phyloP scores from a whole-genome alignment of 2,797 vertebrate species.

The Sebastolobus alascanus region DNA sequence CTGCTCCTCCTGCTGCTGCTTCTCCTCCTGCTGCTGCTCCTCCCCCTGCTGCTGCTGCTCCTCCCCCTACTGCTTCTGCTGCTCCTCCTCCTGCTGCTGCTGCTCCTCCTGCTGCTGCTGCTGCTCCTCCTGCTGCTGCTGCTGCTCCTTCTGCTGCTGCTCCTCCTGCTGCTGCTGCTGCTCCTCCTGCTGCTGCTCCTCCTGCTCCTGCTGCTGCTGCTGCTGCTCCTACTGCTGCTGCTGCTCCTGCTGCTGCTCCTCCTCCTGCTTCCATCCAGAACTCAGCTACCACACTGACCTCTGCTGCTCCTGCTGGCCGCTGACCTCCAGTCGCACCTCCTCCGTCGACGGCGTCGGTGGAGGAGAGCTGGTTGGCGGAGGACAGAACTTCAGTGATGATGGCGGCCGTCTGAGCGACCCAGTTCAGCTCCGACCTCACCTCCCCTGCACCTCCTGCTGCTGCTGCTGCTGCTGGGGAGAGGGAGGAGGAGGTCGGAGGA shows the following conservation, averaged over 20 bases:
- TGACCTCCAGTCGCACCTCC: conserved; percentile 17
- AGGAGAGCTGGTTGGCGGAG: conserved; percentile 63
- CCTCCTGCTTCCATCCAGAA: background rate
- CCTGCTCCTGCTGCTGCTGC: conserved; percentile 22
- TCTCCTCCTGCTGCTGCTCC: conserved; percentile 26
- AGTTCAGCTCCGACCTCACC: conserved; percentile 85
- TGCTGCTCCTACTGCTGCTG: conserved; percentile 37
- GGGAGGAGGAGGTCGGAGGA: conserved; percentile 18
- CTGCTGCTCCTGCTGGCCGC: conserved; percentile 32
- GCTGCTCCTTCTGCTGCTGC: background rate
- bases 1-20: conserved; percentile 8
- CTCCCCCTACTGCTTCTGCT: background rate
- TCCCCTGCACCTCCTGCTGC: conserved; percentile 39
- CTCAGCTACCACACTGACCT: background rate
- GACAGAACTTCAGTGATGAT: conserved; percentile 91
- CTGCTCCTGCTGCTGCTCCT: conserved; percentile 46
- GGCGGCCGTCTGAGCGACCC: conserved; percentile 91
- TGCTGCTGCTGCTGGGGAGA: conserved; percentile 1
- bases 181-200: conserved; percentile 3
- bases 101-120: background rate
- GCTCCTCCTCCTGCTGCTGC: background rate
- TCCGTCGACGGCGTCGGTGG: conserved; percentile 34
- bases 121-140: background rate
- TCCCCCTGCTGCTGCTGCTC: no score
- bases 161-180: conserved; percentile 4